Evolutionary conservation across 2,113 vertebrate species (phyloP), one percentile per base, ranked within the genome.

Genomic region (Hippocampus barbouri): DNA sequence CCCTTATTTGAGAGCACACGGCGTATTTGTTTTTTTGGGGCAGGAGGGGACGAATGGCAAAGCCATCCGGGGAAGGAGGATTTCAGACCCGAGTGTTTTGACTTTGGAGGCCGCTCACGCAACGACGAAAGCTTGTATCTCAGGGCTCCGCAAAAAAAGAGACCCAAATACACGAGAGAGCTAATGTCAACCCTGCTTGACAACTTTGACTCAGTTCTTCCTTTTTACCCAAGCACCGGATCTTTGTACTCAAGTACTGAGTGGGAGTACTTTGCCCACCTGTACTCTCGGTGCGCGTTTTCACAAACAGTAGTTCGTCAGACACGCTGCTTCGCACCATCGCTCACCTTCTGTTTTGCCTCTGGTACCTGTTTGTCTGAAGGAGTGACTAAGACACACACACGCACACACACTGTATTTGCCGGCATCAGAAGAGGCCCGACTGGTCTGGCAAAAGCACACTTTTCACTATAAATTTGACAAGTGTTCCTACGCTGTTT

Each of bases 371-470:
- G 76, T 77, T 76, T 23, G 23, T 68, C 85, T 76, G 57, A 49
- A 10, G 74, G 43, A 76, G 47, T 27, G 1, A 79, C 65, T 54
- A 27, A 63, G 73, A 47, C 8, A 1, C 49, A 71, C n/a, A 60
- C 71, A 49, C 47, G 65, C 34, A 79, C 66, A 72, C 67, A 74
- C 68, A 67, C 75, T 79, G 75, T 80, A 66, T 27, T 73, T 65
- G 63, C 56, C 67, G 73, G 74, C 59, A 61, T 77, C 76, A 76
- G 64, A 77, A 23, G 74, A 57, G 72, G 77, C 78, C 80, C 41
- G 72, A 51, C 66, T 4, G 1, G 40, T 72, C 25, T 57, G 40
- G 71, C 61, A 79, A 68, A 74, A 18, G 56, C 65, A 62, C 56
- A 56, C 38, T 64, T 77, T 73, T 65, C 12, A 73, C 27, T 70